Base-by-base conservation (phyloP, 2,888 invertebrate genomes). In the Nyleta sp. region DNA sequence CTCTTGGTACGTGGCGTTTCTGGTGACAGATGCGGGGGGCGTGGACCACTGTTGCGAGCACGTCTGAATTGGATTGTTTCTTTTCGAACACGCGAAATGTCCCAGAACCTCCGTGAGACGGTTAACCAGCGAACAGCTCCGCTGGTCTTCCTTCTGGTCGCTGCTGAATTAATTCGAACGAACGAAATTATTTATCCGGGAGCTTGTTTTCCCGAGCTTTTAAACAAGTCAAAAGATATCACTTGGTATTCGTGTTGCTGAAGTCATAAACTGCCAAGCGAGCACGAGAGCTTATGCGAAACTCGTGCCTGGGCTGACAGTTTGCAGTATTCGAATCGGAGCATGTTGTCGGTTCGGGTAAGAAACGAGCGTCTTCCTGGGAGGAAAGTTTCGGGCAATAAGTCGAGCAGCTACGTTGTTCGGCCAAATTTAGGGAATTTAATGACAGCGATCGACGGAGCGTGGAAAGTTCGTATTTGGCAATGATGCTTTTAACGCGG, bases 401-500 rank as follows among this genome's bases (percentile, higher is more conserved):
- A 55, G 74, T 67, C 40, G 67, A 60, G 18, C 31, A 11, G 31
- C 20, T 42, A 15, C 38, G 38, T 5, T 72, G 44, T 17, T 60
- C 52, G 40, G 31, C 38, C 8, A 53, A 35, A 38, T 67, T 44
- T 35, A 67, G 24, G 6, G 59, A 67, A 42, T 18, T 74, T 53
- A 67, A 67, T 46, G 73, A 67, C 53, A 74, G 22, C 44, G 65
- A 50, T 1, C 67, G 59, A 6, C 46, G 59, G 6, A 55, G 20
- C 42, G 59, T 10, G n/a, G 68, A 67, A 59, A 65, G 42, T 59
- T 85, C 83, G 84, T 87, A 88, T 79, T 80, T 84, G 7, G 81
- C 83, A 82, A 89, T 87, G 72, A 88, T 86, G 64, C 82, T 82
- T 62, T 86, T 84, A 82, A 89, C 87, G 68, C 87, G 84, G 65